Percentiles rank a stretch among this genome's conserved stretches.
These are phyloP conservation scores for Heliconius ismenius DNA, from an alignment of 2,888 invertebrate species.

Conservation along the genomic window DNA sequence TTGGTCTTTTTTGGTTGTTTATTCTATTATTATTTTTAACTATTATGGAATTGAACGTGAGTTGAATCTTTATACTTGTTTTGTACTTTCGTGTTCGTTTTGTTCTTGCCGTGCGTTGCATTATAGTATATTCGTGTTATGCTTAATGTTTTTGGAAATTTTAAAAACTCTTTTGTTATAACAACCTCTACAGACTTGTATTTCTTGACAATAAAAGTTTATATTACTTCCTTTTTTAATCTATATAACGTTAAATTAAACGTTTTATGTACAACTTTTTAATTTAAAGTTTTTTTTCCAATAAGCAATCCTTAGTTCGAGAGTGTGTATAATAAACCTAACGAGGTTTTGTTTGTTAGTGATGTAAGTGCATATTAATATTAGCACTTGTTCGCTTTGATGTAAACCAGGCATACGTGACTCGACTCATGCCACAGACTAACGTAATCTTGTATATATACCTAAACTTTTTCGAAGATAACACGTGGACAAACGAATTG, in stretches of 20 bases:
- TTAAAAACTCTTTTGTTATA: not conserved
- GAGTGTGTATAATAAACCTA: not conserved
- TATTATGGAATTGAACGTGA: conserved; percentile 26
- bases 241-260: not conserved
- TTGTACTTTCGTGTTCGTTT: conserved; percentile 11
- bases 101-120: conserved; percentile 1
- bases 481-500: conserved; percentile 31
- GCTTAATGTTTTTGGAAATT: not conserved
- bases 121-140: not conserved
- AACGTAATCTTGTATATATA: conserved; percentile 37
- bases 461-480: conserved; percentile 46
- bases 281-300: not conserved
- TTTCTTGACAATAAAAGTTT: not conserved
- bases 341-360: conserved; percentile 6
- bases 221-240: not conserved
- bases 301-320: not conserved
- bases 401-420: conserved; percentile 60
- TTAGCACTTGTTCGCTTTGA: conserved; percentile 23
- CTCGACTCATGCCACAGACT: conserved; percentile 51
- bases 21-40: conserved; percentile 30
- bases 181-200: not conserved
- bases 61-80: conserved; percentile 32
- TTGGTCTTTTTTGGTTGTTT: conserved; percentile 34
- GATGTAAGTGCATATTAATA: conserved; percentile 12
- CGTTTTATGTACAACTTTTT: not conserved